phyloP scores from a whole-genome alignment of 2,113 vertebrate species.

The Cynopterus brachyotis region DNA sequence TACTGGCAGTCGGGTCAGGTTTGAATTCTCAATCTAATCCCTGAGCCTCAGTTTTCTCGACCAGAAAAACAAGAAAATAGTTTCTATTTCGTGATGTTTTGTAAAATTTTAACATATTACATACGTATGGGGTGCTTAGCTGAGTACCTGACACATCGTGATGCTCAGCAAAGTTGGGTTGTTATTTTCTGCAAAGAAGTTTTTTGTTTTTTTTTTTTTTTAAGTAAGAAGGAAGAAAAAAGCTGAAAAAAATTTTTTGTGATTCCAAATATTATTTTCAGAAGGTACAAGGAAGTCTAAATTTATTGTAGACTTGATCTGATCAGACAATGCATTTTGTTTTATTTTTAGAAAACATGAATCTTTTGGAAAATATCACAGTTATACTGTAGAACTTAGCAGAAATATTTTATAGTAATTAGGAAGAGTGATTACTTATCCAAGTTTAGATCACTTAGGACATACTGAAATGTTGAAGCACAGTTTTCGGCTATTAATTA shows the following conservation, averaged over 20 bases:
- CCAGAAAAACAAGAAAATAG: not conserved
- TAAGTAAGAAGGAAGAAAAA: not conserved
- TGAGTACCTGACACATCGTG: not conserved
- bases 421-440: not conserved
- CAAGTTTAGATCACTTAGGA: slow-evolving; percentile 13
- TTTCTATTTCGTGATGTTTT: not conserved
- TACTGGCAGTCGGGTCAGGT: not conserved
- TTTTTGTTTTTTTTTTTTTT: not conserved
- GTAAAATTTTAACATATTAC: not conserved
- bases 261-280: not conserved
- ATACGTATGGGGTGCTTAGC: not conserved
- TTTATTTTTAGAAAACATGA: not conserved
- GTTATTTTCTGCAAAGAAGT: not conserved
- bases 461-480: not conserved
- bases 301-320: not conserved
- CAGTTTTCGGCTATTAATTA: not conserved
- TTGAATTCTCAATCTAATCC: not conserved
- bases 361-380: slow-evolving; percentile 32
- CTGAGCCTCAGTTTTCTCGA: not conserved
- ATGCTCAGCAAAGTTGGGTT: not conserved
- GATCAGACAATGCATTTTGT: not conserved
- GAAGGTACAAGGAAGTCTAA: not conserved
- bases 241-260: not conserved
- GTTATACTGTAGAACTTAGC: not conserved
- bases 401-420: slow-evolving; percentile 4